Percentiles rank a stretch among this genome's conserved stretches.
These are phyloP conservation scores for Acanthosepion pharaonis DNA, from an alignment of 2,888 invertebrate genomes.

Conservation along the genomic window DNA sequence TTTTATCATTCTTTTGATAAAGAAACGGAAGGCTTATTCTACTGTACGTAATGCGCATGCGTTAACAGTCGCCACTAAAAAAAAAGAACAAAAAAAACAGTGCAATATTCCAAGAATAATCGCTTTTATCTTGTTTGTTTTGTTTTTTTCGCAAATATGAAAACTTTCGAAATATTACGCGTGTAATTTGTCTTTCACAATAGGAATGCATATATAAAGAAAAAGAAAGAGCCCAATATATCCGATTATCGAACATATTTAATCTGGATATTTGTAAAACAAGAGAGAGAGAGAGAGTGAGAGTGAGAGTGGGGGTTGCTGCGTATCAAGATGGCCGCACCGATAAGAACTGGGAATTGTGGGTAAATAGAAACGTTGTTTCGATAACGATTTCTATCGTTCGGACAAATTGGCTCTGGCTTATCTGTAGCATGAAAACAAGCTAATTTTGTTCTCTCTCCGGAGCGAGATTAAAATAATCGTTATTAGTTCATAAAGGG, in stretches of 20 bases:
- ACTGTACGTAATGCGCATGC: background rate
- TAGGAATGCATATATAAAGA: background rate
- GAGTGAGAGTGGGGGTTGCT: background rate
- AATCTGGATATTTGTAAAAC: background rate
- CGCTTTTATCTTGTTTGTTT: background rate
- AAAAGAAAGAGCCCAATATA: background rate
- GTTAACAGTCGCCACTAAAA: background rate
- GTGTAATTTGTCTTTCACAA: background rate
- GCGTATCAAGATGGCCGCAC: background rate
- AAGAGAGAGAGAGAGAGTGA: background rate
- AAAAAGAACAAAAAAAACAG: background rate
- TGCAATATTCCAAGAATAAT: background rate
- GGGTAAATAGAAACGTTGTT: background rate
- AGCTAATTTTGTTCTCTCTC: background rate
- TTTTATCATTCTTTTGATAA: too few relatives aligned
- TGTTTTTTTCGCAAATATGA: background rate
- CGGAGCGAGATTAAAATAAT: background rate
- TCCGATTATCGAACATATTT: background rate
- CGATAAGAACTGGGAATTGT: background rate
- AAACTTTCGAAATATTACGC: background rate
- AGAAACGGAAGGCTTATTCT: background rate
- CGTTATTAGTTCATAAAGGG: background rate
- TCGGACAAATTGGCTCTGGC: background rate
- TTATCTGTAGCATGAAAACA: background rate
- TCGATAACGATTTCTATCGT: background rate